A percentile compares a stretch with the other conserved stretches of the same genome.
Evolutionary conservation across 2,888 invertebrate genomes (phyloP).

Genomic region (Tipula helvola): DNA sequence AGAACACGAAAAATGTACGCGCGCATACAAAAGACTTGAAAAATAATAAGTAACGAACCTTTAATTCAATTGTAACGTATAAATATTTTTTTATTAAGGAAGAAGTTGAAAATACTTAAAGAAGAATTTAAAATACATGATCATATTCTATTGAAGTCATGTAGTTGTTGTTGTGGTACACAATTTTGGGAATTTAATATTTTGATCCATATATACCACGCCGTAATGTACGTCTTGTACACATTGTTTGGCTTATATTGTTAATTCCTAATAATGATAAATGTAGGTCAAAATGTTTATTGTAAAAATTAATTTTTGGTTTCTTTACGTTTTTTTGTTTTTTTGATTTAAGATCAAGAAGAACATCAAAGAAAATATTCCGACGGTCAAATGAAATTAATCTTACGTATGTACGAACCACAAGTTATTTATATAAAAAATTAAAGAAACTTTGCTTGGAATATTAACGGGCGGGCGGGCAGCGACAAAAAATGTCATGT

Average conservation of each 20-base stretch:
- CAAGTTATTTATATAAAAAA: background rate
- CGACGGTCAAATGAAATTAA: background rate
- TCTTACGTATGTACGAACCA: background rate
- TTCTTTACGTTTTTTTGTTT: background rate
- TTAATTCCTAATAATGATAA: constrained; percentile 4
- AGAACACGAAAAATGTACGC: background rate
- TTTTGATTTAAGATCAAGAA: background rate
- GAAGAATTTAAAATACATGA: background rate
- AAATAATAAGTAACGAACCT: background rate
- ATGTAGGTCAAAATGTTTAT: constrained; percentile 4
- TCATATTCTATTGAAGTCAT: background rate
- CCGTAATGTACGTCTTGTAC: background rate
- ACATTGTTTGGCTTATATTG: background rate
- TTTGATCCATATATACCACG: background rate
- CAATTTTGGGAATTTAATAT: background rate
- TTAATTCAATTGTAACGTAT: background rate
- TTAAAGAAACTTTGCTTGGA: background rate
- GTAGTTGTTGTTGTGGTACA: background rate
- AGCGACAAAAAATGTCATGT: background rate
- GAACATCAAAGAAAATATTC: background rate
- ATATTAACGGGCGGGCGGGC: background rate
- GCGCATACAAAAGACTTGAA: background rate
- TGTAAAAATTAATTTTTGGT: background rate
- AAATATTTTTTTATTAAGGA: background rate
- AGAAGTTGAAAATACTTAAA: background rate